These are phyloP conservation scores for Scaptodrosophila latifasciaeformis DNA, from an alignment of 2,888 invertebrate genomes.

Conservation along the genomic window DNA sequence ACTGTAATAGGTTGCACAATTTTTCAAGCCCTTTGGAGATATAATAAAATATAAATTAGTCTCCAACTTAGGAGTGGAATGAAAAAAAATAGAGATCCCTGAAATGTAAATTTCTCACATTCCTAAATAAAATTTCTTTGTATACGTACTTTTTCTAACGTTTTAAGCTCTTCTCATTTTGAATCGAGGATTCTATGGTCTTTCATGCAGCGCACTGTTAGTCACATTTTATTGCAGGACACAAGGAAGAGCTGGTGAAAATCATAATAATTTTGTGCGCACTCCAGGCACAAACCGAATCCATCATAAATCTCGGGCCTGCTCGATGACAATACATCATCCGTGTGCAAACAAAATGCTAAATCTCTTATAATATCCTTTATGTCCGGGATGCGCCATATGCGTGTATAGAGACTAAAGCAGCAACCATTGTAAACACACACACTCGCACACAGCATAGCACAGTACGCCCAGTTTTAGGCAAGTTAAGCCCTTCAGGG, in stretches of 20 bases:
- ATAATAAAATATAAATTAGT: too few species aligned
- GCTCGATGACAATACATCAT: constrained; percentile 74
- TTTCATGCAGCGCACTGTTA: constrained; percentile 33
- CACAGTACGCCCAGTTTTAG: constrained; percentile 9
- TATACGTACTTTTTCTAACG: too few species aligned
- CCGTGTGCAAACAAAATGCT: constrained; percentile 70
- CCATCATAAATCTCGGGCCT: constrained; percentile 71
- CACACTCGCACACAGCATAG: constrained; percentile 2
- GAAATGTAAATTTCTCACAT: too few species aligned
- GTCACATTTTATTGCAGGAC: too few species aligned
- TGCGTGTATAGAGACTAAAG: constrained; percentile 53
- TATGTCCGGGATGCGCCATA: constrained; percentile 66
- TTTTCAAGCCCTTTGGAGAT: too few species aligned
- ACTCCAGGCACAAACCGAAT: constrained; percentile 67
- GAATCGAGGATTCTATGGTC: neutral
- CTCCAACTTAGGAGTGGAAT: too few species aligned
- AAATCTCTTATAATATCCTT: constrained; percentile 71
- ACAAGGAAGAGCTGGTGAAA: too few species aligned
- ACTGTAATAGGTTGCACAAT: too few species aligned
- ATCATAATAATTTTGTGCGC: constrained; percentile 67
- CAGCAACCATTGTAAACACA: constrained; percentile 23
- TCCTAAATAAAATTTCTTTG: too few species aligned
- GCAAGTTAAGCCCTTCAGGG: constrained; percentile 14
- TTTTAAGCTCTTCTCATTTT: too few species aligned
- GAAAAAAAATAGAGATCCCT: too few species aligned